phyloP scores from a whole-genome alignment of 2,797 vertebrate genomes.

The Sebastiscus tertius region DNA sequence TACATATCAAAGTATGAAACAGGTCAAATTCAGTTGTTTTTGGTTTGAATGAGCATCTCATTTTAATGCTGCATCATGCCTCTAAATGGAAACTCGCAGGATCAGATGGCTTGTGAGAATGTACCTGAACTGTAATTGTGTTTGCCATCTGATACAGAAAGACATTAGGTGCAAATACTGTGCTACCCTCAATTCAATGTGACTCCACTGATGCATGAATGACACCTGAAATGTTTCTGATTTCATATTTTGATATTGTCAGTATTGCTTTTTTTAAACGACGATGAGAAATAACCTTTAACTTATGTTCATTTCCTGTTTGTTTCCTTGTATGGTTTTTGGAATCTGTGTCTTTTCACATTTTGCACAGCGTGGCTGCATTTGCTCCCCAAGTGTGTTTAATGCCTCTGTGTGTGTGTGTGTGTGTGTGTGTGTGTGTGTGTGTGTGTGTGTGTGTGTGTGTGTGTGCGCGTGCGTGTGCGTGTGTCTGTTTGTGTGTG shows the following conservation, averaged over 20 bases:
- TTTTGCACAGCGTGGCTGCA: constrained; percentile 77
- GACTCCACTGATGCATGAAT: constrained; percentile 58
- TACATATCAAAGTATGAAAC: constrained; percentile 48
- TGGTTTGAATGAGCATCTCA: constrained; percentile 25
- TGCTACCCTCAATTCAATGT: constrained; percentile 32
- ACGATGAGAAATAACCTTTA: constrained; percentile 31
- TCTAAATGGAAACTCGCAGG: not conserved
- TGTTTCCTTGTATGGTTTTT: constrained; percentile 37
- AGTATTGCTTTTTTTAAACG: constrained; percentile 29
- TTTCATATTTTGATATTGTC: constrained; percentile 66
- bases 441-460: too few relatives aligned
- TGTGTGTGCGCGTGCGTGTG: not conserved
- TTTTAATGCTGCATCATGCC: constrained; percentile 51
- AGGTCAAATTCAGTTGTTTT: constrained; percentile 4
- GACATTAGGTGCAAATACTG: constrained; percentile 51
- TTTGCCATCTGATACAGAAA: constrained; percentile 49
- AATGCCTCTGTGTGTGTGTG: constrained; percentile 26
- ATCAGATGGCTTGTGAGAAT: constrained; percentile 52
- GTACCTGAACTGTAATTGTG: constrained; percentile 38
- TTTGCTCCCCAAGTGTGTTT: constrained; percentile 40
- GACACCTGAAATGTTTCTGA: constrained; percentile 57
- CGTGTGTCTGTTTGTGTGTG: constrained; percentile 15
- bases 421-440: not conserved
- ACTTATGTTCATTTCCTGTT: constrained; percentile 27
- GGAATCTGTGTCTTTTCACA: constrained; percentile 54